A percentile compares a stretch with the other conserved stretches of the same genome.
Conservation (phyloP, 2,888 invertebrate species). For the Pterostichus niger region DNA sequence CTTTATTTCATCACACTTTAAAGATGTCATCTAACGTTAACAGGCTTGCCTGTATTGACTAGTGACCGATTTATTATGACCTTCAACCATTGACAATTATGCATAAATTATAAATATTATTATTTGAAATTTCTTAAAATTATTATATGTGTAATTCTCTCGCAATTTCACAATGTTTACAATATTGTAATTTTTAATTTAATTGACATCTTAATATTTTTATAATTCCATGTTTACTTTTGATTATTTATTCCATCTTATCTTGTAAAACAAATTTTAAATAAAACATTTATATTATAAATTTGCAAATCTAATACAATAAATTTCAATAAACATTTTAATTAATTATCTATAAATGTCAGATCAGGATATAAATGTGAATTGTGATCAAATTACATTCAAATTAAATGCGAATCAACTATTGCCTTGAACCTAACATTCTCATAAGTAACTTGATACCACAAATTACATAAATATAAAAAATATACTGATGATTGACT, state of each 20-base stretch:
- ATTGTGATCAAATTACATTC: slow-evolving; percentile 33
- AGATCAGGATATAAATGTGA: slow-evolving; percentile 50
- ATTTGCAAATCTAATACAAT: slow-evolving; percentile 19
- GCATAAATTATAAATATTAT: slow-evolving; percentile 33
- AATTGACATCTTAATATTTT: not conserved
- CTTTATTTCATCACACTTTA: slow-evolving; percentile 34
- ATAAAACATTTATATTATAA: no score
- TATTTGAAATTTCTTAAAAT: slow-evolving; percentile 14
- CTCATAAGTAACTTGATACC: slow-evolving; percentile 8
- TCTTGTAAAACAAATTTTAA: no score
- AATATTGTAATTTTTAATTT: not conserved
- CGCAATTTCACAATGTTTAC: not conserved
- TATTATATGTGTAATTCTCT: not conserved
- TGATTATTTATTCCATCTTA: not conserved
- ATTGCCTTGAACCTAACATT: slow-evolving; percentile 48
- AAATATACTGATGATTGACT: slow-evolving; percentile 12
- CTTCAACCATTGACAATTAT: slow-evolving; percentile 18
- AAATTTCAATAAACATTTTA: slow-evolving; percentile 40
- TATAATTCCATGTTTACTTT: not conserved
- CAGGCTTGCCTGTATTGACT: not conserved
- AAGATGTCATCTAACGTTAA: slow-evolving; percentile 26
- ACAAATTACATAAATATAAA: not conserved
- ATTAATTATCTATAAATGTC: slow-evolving; percentile 62
- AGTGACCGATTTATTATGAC: slow-evolving; percentile 28
- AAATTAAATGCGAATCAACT: slow-evolving; percentile 17